These are phyloP conservation scores for Phrynocephalus forsythii DNA, from an alignment of 2,797 vertebrate genomes.

Conservation along the genomic window DNA sequence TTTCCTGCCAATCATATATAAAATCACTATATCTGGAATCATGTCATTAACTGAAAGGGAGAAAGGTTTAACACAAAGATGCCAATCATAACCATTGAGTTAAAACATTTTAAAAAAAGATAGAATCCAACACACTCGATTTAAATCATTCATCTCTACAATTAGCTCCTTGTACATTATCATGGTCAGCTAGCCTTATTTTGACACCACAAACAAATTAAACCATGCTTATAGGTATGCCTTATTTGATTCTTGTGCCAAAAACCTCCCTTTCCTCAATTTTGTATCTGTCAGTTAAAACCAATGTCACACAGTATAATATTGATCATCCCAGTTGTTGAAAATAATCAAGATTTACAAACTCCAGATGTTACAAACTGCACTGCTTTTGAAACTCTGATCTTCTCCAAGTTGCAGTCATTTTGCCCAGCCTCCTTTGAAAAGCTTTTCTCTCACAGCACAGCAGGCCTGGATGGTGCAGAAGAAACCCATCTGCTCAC, in stretches of 20 bases:
- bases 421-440: conserved; percentile 27
- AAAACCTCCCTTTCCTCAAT: background rate
- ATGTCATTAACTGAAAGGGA: conserved; percentile 43
- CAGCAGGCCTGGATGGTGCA: conserved; percentile 5
- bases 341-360: conserved; percentile 16
- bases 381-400: background rate
- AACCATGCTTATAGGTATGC: background rate
- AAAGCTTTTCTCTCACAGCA: background rate
- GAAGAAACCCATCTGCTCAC: background rate
- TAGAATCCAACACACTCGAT: background rate
- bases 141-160: conserved; percentile 12
- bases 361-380: background rate
- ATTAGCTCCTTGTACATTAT: background rate
- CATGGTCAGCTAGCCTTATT: background rate
- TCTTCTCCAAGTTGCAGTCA: conserved; percentile 29
- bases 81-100: conserved; percentile 9
- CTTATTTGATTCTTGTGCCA: background rate
- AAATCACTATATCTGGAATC: conserved; percentile 35
- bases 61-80: conserved; percentile 1
- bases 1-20: background rate
- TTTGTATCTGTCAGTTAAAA: background rate
- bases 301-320: background rate
- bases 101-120: conserved; percentile 18
- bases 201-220: conserved; percentile 6
- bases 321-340: background rate